Conservation (phyloP, 2,888 invertebrate genomes). For the Drosophila anomalata region DNA sequence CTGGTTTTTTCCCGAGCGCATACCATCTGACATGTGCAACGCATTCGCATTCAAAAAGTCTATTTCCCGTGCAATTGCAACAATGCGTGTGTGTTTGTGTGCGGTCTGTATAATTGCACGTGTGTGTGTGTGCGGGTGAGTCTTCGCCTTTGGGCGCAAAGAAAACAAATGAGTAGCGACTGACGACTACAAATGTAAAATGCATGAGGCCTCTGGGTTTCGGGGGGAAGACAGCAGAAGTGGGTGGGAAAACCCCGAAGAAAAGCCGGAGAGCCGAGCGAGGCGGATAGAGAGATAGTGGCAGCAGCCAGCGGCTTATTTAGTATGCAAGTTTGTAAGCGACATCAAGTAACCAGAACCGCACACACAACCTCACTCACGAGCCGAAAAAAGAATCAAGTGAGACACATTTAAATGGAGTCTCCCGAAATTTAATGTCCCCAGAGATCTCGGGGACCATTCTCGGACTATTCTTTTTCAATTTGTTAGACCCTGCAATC, state of each 20-base stretch:
- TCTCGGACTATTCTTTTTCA: background rate
- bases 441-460: background rate
- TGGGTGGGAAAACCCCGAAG: slow-evolving; percentile 1
- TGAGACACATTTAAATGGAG: slow-evolving; percentile 19
- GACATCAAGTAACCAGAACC: slow-evolving; percentile 70
- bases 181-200: slow-evolving; percentile 68
- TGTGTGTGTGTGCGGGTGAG: slow-evolving; percentile 37
- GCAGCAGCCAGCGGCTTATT: slow-evolving; percentile 64
- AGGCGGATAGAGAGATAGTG: slow-evolving; percentile 41
- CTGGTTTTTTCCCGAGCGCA: slow-evolving; percentile 63
- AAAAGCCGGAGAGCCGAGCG: slow-evolving; percentile 4
- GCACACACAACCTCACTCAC: slow-evolving; percentile 35
- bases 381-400: slow-evolving; percentile 8
- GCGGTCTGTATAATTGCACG: slow-evolving; percentile 38
- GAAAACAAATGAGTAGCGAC: slow-evolving; percentile 77
- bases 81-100: slow-evolving; percentile 62
- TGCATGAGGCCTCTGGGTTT: slow-evolving; percentile 49
- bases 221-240: background rate
- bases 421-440: slow-evolving; percentile 28
- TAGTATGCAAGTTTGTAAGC: slow-evolving; percentile 74
- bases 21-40: slow-evolving; percentile 75
- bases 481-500: slow-evolving; percentile 2
- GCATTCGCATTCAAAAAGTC: slow-evolving; percentile 73
- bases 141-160: slow-evolving; percentile 66
- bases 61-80: slow-evolving; percentile 77